These are phyloP conservation scores for Zaprionus taronus DNA, from an alignment of 1,140 invertebrate genomes.

Conservation along the genomic window DNA sequence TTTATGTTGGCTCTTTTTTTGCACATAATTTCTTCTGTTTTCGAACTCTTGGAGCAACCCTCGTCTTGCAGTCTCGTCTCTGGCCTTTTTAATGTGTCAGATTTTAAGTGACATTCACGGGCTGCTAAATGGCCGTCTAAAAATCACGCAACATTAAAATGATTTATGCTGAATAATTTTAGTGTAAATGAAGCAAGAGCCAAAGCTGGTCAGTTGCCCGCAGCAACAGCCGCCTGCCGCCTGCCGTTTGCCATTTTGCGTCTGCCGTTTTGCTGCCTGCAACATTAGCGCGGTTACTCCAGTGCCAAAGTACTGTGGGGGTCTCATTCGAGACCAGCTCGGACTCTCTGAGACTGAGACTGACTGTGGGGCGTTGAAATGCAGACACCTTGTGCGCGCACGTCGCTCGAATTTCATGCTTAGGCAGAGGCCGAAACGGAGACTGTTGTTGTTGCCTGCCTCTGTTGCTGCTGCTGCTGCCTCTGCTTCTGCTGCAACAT, in stretches of 20 bases:
- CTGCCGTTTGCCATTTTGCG: neutral
- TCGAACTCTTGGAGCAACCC: slow-evolving; percentile 14
- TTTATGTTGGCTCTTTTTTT: neutral
- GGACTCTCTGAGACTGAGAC: slow-evolving; percentile 19
- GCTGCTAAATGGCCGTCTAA: slow-evolving; percentile 79
- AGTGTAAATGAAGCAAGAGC: slow-evolving; percentile 79
- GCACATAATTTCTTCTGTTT: neutral
- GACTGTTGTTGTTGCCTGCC: slow-evolving; percentile 5
- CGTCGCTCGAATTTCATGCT: slow-evolving; percentile 74
- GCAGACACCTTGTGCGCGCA: slow-evolving; percentile 79
- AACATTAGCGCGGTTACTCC: slow-evolving; percentile 8
- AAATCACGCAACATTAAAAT: slow-evolving; percentile 81
- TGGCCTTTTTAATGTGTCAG: slow-evolving; percentile 73
- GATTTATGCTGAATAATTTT: slow-evolving; percentile 80
- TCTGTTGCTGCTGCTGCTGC: slow-evolving; percentile 18
- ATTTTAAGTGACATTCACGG: slow-evolving; percentile 80
- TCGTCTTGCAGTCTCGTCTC: slow-evolving; percentile 28
- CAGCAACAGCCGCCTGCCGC: slow-evolving; percentile 14
- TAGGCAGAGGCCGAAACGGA: slow-evolving; percentile 32
- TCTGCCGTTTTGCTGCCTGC: slow-evolving; percentile 2
- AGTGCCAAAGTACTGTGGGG: slow-evolving; percentile 16
- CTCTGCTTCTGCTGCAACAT: slow-evolving; percentile 61
- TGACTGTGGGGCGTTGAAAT: slow-evolving; percentile 67
- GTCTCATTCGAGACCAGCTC: slow-evolving; percentile 6
- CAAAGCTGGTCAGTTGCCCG: slow-evolving; percentile 38